Conservation (phyloP, 2,113 vertebrate genomes). For the Lates calcarifer region DNA sequence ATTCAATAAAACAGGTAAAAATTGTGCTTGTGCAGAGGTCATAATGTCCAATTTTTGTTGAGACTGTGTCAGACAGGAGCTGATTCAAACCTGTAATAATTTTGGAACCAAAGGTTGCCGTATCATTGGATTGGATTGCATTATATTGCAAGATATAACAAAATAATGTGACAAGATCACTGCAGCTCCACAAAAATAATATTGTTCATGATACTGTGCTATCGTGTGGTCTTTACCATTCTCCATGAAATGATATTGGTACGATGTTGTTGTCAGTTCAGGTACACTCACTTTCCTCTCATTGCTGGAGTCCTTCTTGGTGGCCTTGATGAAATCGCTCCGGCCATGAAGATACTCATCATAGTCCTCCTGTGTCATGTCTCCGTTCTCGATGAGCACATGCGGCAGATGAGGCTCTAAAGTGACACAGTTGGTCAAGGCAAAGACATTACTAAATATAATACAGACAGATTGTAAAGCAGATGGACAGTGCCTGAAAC, state of each 20-base stretch:
- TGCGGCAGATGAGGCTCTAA: slow-evolving; percentile 94
- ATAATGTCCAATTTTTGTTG: no score
- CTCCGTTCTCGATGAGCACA: slow-evolving; percentile 91
- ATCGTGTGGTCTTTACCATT: not conserved
- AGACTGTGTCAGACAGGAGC: not conserved
- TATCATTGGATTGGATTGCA: not conserved
- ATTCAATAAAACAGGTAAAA: no score
- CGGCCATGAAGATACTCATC: slow-evolving; percentile 90
- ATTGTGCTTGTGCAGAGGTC: no score
- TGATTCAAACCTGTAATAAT: not conserved
- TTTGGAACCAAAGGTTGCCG: not conserved
- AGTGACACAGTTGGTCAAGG: slow-evolving; percentile 36
- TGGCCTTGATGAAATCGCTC: slow-evolving; percentile 92
- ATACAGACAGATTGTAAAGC: slow-evolving; percentile 21
- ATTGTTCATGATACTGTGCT: not conserved
- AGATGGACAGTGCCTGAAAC: slow-evolving; percentile 26
- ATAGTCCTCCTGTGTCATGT: slow-evolving; percentile 92
- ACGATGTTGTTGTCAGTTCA: not conserved
- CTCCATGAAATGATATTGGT: not conserved
- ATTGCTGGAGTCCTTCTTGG: slow-evolving; percentile 90
- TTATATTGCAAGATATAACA: not conserved
- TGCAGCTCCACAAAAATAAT: not conserved
- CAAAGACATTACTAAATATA: slow-evolving; percentile 27
- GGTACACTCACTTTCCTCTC: slow-evolving; percentile 89
- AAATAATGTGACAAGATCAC: not conserved